Base-by-base conservation (phyloP, 2,888 invertebrate species). In the Mystacides longicornis region DNA sequence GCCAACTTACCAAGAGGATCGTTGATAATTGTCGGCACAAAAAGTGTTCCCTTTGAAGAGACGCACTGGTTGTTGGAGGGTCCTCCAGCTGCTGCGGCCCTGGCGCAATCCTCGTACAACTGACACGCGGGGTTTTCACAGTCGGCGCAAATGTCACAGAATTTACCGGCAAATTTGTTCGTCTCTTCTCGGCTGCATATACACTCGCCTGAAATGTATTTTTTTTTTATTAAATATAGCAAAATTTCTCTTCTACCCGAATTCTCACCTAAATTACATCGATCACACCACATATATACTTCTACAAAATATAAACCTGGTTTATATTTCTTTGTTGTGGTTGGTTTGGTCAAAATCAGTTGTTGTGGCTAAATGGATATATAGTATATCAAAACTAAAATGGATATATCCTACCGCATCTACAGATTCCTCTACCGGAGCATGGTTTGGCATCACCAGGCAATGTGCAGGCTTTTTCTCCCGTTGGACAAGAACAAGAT, bases 341-440 rank as follows among this genome's bases (percentile, higher is more conserved):
- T n/a, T n/a, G n/a, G n/a, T n/a, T n/a, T n/a, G n/a, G n/a, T n/a
- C n/a, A n/a, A n/a, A n/a, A n/a, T n/a, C n/a, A n/a, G n/a, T n/a
- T n/a, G n/a, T n/a, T n/a, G n/a, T n/a, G n/a, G n/a, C n/a, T n/a
- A n/a, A n/a, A n/a, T n/a, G n/a, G n/a, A n/a, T n/a, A n/a, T n/a
- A n/a, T n/a, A n/a, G n/a, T n/a, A n/a, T n/a, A n/a, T n/a, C n/a
- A n/a, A n/a, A n/a, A n/a, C n/a, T n/a, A n/a, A 31, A 31, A 7
- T 31, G 14, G 7, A 9, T 31, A 9, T 2, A 45, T n/a, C 37
- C 56, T 67, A 66, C 89, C 90, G 66, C 93, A 94, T 16, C 78
- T 77, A 67, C 94, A 94, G 2, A 74, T 73, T 1, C 94, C 94
- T 27, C 82, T 81, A 0, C 82, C 84, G 1, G 86, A 87, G 67